Conservation (phyloP, 2,113 vertebrate species). For the Dendrocopos noguchii region DNA sequence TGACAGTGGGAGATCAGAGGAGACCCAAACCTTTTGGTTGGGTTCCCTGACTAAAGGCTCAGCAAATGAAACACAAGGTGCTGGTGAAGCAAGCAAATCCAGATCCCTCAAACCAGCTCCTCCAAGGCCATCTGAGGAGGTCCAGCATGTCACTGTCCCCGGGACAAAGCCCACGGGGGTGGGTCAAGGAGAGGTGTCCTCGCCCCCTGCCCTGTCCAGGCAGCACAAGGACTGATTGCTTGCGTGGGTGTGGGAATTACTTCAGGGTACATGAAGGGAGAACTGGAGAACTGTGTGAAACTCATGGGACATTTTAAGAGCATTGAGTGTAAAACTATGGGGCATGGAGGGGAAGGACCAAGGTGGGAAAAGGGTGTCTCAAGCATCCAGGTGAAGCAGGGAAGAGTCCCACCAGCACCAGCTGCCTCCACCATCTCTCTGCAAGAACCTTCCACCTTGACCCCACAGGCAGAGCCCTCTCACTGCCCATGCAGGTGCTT, state of each 20-base stretch:
- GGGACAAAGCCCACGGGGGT: not conserved
- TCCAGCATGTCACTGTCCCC: not conserved
- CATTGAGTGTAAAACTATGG: not conserved
- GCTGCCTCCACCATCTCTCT: not conserved
- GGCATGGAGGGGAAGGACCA: not conserved
- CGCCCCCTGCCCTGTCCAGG: not conserved
- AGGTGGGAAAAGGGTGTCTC: not conserved
- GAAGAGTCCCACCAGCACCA: not conserved
- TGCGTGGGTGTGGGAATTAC: accelerated
- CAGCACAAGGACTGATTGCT: not conserved
- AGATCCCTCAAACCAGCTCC: not conserved
- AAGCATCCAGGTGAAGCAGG: accelerated
- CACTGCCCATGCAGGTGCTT: not conserved
- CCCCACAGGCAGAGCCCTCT: not conserved
- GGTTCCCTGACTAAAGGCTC: not conserved
- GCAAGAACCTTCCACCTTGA: not conserved
- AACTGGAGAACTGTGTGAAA: not conserved
- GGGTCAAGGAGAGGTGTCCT: not conserved
- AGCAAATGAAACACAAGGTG: not conserved
- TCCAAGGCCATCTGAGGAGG: not conserved
- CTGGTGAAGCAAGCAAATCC: not conserved
- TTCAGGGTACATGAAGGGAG: accelerated
- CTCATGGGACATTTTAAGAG: not conserved
- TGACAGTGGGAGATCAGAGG: accelerated
- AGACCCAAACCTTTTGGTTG: not conserved